Conservation (phyloP, 2,113 vertebrate genomes). For the Ictalurus punctatus region DNA sequence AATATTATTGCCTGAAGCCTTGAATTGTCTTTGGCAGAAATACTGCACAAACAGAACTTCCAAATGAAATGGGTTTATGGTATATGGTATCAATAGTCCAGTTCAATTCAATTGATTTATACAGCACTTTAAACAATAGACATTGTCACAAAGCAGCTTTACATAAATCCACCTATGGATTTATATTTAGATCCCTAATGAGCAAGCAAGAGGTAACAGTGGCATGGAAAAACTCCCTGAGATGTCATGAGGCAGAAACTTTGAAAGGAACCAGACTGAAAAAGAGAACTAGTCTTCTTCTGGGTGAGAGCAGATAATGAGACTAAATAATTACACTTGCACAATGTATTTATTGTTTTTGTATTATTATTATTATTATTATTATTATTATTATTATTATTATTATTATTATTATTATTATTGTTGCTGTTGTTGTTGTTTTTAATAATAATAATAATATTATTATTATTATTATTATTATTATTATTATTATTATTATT, state of each 20-base stretch:
- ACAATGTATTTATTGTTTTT: not conserved
- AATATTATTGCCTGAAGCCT: conserved; percentile 32
- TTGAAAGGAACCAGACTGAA: not conserved
- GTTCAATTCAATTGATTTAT: not conserved
- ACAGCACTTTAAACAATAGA: not conserved
- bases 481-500: too few species aligned
- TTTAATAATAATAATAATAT: too few species aligned
- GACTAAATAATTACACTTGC: not conserved
- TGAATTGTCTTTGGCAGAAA: not conserved
- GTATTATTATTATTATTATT: too few species aligned
- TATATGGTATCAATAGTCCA: not conserved
- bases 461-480: too few species aligned
- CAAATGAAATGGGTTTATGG: not conserved
- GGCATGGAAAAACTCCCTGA: not conserved
- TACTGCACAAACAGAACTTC: not conserved
- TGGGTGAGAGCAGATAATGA: not conserved
- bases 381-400: too few species aligned
- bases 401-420: too few species aligned
- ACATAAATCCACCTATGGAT: not conserved
- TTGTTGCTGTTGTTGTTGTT: too few species aligned
- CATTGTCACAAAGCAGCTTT: not conserved
- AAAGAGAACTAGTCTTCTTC: not conserved
- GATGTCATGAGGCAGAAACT: not conserved
- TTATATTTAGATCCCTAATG: not conserved
- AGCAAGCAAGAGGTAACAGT: not conserved